These are phyloP conservation scores for Plotosus lineatus DNA, from an alignment of 2,113 vertebrate genomes.

Conservation along the genomic window DNA sequence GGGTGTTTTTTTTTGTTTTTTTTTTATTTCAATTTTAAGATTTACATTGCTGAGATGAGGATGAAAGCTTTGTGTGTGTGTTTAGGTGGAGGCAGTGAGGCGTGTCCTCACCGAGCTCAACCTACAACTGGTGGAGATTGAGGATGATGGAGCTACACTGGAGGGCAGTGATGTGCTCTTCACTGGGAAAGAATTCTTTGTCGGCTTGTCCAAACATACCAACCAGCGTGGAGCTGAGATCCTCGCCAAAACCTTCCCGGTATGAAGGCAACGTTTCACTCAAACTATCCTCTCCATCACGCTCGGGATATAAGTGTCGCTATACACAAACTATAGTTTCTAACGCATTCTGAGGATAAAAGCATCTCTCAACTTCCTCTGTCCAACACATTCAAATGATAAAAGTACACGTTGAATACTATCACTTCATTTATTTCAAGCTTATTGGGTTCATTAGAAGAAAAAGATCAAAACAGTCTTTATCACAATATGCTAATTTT, in stretches of 20 bases:
- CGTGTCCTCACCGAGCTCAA: constrained; percentile 82
- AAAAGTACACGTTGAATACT: not conserved
- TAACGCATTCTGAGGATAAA: too few relatives aligned
- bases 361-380: not conserved
- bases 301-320: too few relatives aligned
- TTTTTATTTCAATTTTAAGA: too few relatives aligned
- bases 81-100: constrained; percentile 78
- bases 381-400: not conserved
- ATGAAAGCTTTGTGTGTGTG: not conserved
- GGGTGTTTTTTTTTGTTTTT: too few relatives aligned
- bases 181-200: constrained; percentile 89
- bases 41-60: too few relatives aligned
- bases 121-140: constrained; percentile 81
- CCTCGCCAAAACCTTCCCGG: constrained; percentile 85
- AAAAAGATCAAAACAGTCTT: too few relatives aligned
- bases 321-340: too few relatives aligned
- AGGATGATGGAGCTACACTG: constrained; percentile 76
- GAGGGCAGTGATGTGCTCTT: constrained; percentile 90
- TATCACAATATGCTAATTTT: too few relatives aligned
- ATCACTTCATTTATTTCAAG: not conserved
- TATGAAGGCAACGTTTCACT: constrained; percentile 50
- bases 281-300: too few relatives aligned
- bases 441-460: not conserved
- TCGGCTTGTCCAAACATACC: constrained; percentile 88
- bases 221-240: constrained; percentile 85